Evolutionary conservation across 2,113 vertebrate species (phyloP), one percentile per base, ranked within the genome.

Genomic region (Diphyllodes magnificus): DNA sequence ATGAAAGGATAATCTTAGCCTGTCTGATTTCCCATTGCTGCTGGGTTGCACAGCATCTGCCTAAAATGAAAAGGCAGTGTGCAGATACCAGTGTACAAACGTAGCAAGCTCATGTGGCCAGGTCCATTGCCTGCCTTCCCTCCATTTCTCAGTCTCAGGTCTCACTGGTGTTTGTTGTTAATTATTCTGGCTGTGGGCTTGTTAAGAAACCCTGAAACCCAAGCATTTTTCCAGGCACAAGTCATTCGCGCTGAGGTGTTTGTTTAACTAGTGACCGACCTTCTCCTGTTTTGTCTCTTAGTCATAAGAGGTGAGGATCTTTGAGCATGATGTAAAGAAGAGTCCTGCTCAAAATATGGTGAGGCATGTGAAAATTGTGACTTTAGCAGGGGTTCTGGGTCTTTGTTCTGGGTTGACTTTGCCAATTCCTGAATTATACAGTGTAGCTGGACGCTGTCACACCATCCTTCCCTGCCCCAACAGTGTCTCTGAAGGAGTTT

Each of bases 101-200:
- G 42, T 87, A 92, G 33, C 33, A 25, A 81, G 77, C 59, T 90
- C 10, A 1, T 0, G 1, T 93, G 93, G 84, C 92, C 57, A 24
- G 54, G 59, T 83, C 30, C 23, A 1, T 90, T 95, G 54, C 53
- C 75, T 96, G 93, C 79, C 75, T 97, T 96, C 75, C 70, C 71
- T 93, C 76, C 49, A 28, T 7, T 83, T 66, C 88, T 97, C 28
- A 9, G 23, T 33, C 86, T 91, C 22, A 7, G 60, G 44, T 79
- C 68, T 86, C 11, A 6, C 49, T 88, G 88, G 81, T 45, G 30
- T 53, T 86, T n/a, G 6, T 81, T 83, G 80, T 76, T 68, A 66
- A 56, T 95, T 88, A 54, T 79, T 37, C 59, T 93, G 80, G 40
- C 77, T 71, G 4, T 56, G 57, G 87, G 53, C 80, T 94, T 6